A percentile compares a stretch with the other conserved stretches of the same genome.
phyloP scores from a whole-genome alignment of 2,113 vertebrate species.

The Charadrius vociferus region DNA sequence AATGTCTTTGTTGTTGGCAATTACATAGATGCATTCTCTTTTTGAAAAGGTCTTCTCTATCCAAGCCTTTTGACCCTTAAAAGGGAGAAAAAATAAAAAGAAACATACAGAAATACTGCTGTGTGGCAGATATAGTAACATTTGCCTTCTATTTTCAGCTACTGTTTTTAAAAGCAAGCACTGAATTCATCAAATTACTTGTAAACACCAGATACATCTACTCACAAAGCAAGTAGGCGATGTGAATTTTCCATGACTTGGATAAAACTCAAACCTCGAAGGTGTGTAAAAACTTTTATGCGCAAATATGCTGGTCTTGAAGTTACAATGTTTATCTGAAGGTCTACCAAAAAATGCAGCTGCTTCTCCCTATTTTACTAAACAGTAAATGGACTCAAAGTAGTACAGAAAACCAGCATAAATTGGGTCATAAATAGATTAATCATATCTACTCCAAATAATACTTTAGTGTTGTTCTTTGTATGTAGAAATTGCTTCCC shows the following conservation, averaged over 20 bases:
- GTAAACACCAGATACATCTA: not conserved
- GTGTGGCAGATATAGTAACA: not conserved
- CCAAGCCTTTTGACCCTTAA: slow-evolving; percentile 91
- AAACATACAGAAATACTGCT: not conserved
- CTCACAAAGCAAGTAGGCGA: not conserved
- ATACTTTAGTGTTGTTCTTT: not conserved
- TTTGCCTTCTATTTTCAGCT: not conserved
- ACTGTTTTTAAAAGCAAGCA: not conserved
- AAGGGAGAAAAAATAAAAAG: not conserved
- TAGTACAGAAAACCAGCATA: not conserved
- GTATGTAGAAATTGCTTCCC: not conserved
- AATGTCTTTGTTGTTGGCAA: slow-evolving; percentile 88
- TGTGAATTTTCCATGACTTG: not conserved
- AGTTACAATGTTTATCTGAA: not conserved
- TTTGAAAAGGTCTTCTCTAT: slow-evolving; percentile 94
- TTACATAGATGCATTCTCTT: slow-evolving; percentile 89
- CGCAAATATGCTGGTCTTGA: not conserved
- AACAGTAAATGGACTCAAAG: not conserved
- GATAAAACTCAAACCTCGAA: not conserved
- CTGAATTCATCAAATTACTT: not conserved
- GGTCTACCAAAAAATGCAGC: not conserved
- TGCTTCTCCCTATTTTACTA: not conserved
- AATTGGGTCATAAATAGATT: not conserved
- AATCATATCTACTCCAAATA: not conserved
- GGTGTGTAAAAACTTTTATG: not conserved